Base-by-base conservation (phyloP, 2,888 invertebrate species). In the Slavum lentiscoides region DNA sequence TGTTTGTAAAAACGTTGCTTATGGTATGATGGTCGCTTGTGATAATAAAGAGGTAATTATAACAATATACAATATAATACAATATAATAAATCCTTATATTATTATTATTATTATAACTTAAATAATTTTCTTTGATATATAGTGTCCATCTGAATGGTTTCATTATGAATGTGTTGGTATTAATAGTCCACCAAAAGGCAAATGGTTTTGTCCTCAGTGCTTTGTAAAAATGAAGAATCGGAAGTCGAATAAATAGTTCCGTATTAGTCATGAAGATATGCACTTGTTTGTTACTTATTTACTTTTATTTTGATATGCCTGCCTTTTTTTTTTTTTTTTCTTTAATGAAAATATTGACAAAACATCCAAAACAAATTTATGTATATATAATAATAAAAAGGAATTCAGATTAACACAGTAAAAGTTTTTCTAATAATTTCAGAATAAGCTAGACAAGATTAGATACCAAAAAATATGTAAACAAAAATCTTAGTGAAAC, bases 91-190 rank as follows among this genome's bases (percentile, higher is more conserved):
- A 23, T 55, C 7, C 3, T 68, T 7, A 8, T n/a, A 66, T 66
- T 37, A 39, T 43, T 30, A 30, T 30, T 30, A 30, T 30, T 30
- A 30, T 30, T 30, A 30, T 30, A 30, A 39, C 17, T 39, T 43
- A 23, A 3, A 23, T 19, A 13, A 70, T 69, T 21, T 66, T 82
- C 53, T 30, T n/a, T 86, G 8, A 30, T 84, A 88, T 90, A 82
- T 89, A 95, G 94, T 99, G 98, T 87, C 96, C 96, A 2, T 95
- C 95, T 86, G 97, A 98, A 87, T 99, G 99, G 99, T 99, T 98
- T 88, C 98, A 99, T 88, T 98, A 98, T 88, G 94, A 94, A 7
- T 99, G 99, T 87, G 98, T 99, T 74, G 96, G 95, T 69, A 94
- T 99, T 84, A 94, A 94, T 0, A 94, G 95, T 80, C 94, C 97